Evolutionary conservation across 35 echinoderm and acorn worm genomes (phyloP).

Genomic region (Lytechinus pictus): DNA sequence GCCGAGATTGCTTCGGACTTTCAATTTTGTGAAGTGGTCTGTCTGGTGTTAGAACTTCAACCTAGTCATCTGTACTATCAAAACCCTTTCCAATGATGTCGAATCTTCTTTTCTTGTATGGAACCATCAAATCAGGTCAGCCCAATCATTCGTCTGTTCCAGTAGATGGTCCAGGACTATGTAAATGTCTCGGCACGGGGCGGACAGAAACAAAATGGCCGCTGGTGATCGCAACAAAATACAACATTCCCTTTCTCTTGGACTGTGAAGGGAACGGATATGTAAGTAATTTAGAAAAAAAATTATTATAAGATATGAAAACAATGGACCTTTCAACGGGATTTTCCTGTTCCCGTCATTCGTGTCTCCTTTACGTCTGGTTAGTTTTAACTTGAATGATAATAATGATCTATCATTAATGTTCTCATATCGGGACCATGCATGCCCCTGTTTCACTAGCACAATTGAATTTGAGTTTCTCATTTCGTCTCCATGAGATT

Average conservation of each 20-base stretch:
- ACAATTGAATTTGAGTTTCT: too few species aligned
- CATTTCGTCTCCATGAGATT: too few species aligned
- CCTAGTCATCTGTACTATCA: neutral
- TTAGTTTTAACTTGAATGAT: too few species aligned
- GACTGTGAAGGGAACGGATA: constrained; percentile 67
- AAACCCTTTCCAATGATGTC: neutral
- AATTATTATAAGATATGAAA: neutral
- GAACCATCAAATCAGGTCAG: constrained; percentile 82
- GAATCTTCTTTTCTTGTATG: constrained; percentile 72
- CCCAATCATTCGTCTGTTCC: constrained; percentile 67
- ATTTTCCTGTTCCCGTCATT: too few species aligned
- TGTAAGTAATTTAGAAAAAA: constrained; percentile 55
- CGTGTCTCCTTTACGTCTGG: too few species aligned
- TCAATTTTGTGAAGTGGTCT: too few species aligned
- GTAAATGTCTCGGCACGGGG: constrained; percentile 30
- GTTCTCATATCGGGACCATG: too few species aligned
- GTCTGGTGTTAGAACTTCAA: too few species aligned
- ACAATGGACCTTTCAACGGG: too few species aligned
- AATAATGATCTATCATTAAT: too few species aligned
- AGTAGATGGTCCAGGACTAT: constrained; percentile 37
- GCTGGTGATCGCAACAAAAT: constrained; percentile 68
- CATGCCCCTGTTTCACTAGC: too few species aligned
- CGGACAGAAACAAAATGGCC: constrained; percentile 73
- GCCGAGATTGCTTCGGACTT: too few species aligned
- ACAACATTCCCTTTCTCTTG: constrained; percentile 78